Evolutionary conservation across 30 jellyfish, hydroid and myxozoan species (phyloP).

Genomic region (Turritopsis rubra): DNA sequence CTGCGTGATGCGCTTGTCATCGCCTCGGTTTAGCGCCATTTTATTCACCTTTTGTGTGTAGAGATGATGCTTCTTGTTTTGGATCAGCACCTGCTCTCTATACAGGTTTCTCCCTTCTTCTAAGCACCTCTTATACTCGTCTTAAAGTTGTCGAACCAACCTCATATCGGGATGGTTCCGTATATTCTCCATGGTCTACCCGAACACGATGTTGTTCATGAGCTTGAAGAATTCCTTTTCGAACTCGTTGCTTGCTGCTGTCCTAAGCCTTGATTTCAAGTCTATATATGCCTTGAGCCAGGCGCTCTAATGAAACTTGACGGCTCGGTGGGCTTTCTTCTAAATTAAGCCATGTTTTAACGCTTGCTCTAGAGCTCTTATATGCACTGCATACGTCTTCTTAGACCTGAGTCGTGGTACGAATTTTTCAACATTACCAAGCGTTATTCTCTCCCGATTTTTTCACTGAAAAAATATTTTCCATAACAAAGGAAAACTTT

Average conservation of each 20-base stretch:
- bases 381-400: not conserved
- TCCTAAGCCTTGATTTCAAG: not conserved
- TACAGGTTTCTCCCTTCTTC: not conserved
- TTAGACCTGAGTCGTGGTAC: not conserved
- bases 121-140: not conserved
- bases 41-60: not conserved
- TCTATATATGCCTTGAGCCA: not conserved
- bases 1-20: not conserved
- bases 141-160: not conserved
- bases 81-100: constrained; percentile 1
- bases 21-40: not conserved
- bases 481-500: too few relatives aligned
- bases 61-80: constrained; percentile 2
- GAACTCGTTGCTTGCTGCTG: not conserved
- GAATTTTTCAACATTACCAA: not conserved
- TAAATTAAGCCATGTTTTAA: not conserved
- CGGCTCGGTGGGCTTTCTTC: not conserved
- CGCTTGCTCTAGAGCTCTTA: constrained; percentile 5
- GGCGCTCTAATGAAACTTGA: constrained; percentile 5
- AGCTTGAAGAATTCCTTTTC: constrained; percentile 18
- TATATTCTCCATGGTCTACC: constrained; percentile 14
- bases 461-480: too few relatives aligned
- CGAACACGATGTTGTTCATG: constrained; percentile 20
- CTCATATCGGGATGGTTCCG: not conserved
- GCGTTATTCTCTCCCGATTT: not conserved